A percentile compares a stretch with the other conserved stretches of the same genome.
Evolutionary conservation across 92 coral and sea anemone genomes (phyloP).

Genomic region (Epizoanthus fatuus): DNA sequence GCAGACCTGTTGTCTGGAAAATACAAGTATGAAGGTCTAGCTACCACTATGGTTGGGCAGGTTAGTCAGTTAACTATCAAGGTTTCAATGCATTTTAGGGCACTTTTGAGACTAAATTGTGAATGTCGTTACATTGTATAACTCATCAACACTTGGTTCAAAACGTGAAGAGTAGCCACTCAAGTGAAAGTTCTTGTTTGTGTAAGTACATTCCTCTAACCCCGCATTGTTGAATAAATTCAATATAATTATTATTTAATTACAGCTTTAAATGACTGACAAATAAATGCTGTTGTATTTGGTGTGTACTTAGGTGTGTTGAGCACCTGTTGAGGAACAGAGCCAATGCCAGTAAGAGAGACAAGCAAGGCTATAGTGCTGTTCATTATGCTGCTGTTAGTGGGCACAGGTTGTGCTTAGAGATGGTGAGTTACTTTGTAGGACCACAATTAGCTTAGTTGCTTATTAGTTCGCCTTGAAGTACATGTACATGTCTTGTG

Average conservation of each 20-base stretch:
- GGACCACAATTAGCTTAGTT: neutral
- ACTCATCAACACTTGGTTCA: too few relatives aligned
- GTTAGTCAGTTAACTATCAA: constrained; percentile 34
- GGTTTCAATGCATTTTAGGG: neutral
- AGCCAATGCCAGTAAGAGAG: constrained; percentile 95
- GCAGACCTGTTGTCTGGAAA: constrained; percentile 90
- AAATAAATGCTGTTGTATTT: neutral
- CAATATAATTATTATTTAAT: too few relatives aligned
- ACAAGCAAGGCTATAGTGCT: constrained; percentile 94
- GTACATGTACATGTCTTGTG: neutral
- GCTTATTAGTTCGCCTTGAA: neutral
- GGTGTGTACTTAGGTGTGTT: constrained; percentile 76
- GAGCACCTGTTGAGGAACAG: constrained; percentile 92
- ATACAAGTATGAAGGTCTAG: constrained; percentile 81
- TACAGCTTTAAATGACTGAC: too few relatives aligned
- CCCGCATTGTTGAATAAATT: neutral
- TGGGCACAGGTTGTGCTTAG: constrained; percentile 95
- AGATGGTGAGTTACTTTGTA: constrained; percentile 77
- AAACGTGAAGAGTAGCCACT: too few relatives aligned
- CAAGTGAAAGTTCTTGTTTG: too few relatives aligned
- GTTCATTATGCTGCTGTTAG: constrained; percentile 95
- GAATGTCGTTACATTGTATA: too few relatives aligned
- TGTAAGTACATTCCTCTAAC: too few relatives aligned
- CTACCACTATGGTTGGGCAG: constrained; percentile 99
- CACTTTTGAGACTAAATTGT: too few relatives aligned